Evolutionary conservation across 1,140 invertebrate species (phyloP), one percentile per base, ranked within the genome.

Genomic region (Drosophila triauraria): DNA sequence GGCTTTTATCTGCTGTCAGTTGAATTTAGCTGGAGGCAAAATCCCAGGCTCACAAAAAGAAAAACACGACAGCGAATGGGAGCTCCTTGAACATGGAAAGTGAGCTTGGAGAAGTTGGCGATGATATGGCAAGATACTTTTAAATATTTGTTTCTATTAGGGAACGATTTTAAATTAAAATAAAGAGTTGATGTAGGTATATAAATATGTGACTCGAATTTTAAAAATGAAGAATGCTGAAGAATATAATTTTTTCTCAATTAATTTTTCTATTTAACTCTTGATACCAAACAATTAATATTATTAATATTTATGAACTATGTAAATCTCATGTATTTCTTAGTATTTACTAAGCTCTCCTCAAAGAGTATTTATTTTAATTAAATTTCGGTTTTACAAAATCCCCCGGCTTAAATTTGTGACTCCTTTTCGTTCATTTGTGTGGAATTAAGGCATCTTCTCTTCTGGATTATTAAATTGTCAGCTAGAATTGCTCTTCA

Each of bases 401-500:
- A 12, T 4, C 9, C 9, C 58, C n/a, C 7, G 13, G 3, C 27
- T 30, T n/a, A 6, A n/a, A 30, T 38, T 20, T 25, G 2, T n/a
- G 38, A 20, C 25, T 13, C 25, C 27, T 46, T 67, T 2, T 67
- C 2, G 17, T 32, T 50, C 17, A 25, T 42, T 50, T 25, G 2
- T 27, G 4, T 23, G 13, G 32, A 40, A 23, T 54, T 54, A 40
- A 23, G 44, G 15, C 15, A 35, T 67, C 12, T 56, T 50, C 47
- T 48, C 43, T 20, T 62, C 3, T 35, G 51, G 51, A 48, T 82
- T 60, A 76, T 84, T 84, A 74, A 83, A 83, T 76, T 83, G 81
- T 67, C 81, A 80, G 81, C 65, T 75, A 67, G 57, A 83, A 84
- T 75, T 80, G 81, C 75, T 80, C 78, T 84, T 64, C 69, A 43